phyloP scores from a whole-genome alignment of 2,888 invertebrate species.

The Coelogynopora nodosa region DNA sequence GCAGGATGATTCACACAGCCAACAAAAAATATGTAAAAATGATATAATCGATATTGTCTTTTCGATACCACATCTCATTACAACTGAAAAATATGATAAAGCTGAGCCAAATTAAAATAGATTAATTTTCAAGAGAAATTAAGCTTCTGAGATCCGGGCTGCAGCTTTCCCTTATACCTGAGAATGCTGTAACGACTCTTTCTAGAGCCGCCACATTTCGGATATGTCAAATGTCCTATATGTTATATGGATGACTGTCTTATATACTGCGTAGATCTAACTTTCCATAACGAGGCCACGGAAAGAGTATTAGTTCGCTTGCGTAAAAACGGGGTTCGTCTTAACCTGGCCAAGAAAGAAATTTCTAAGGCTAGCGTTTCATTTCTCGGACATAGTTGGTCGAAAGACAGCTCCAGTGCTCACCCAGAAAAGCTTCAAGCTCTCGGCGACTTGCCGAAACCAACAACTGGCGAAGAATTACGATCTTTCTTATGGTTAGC shows the following conservation, averaged over 20 bases:
- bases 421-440: conserved; percentile 3
- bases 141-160: no score
- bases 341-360: not conserved
- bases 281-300: not conserved
- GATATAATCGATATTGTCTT: no score
- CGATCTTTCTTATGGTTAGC: not conserved
- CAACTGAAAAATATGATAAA: no score
- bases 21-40: no score
- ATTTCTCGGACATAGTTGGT: conserved; percentile 8
- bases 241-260: conserved; percentile 23
- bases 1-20: no score
- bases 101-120: no score
- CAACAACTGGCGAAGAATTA: not conserved
- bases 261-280: not conserved
- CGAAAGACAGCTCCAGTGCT: not conserved
- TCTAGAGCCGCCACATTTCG: no score
- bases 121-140: no score
- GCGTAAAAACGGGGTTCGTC: not conserved
- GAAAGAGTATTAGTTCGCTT: not conserved
- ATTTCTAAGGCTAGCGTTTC: not conserved
- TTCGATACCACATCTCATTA: no score
- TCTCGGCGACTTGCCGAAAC: not conserved
- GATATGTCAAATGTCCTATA: not conserved
- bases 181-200: no score
- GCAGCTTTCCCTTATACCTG: no score